Evolutionary conservation across 2,113 vertebrate genomes (phyloP).

Genomic region (Dicaeum eximium): DNA sequence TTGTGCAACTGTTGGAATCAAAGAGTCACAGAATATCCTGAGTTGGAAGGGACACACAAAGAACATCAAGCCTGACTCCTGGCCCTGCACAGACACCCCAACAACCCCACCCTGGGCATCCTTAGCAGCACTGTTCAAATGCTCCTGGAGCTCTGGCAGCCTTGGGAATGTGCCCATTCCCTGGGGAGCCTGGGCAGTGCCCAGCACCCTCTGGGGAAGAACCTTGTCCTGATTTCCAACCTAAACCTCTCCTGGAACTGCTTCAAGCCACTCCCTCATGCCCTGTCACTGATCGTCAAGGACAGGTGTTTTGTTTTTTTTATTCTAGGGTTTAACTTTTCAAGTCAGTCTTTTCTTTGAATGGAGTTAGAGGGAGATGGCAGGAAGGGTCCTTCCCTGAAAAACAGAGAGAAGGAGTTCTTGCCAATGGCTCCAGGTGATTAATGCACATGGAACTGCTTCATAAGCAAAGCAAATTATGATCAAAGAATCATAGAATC

Average conservation of each 20-base stretch:
- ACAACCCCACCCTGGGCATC: neutral
- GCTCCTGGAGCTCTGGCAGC: neutral
- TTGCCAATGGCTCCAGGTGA: neutral
- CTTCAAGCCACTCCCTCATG: neutral
- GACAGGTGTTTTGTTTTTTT: neutral
- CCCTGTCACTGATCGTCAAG: neutral
- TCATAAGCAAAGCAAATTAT: neutral
- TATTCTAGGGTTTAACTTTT: neutral
- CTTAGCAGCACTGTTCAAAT: accelerated
- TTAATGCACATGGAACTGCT: neutral
- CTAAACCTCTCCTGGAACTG: neutral
- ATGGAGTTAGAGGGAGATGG: neutral
- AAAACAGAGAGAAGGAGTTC: neutral
- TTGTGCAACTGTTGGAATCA: neutral
- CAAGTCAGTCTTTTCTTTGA: neutral
- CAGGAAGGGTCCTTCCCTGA: neutral
- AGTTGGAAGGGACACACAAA: neutral
- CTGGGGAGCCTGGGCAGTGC: neutral
- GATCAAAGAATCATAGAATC: neutral
- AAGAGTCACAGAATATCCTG: neutral
- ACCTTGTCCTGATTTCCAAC: accelerated
- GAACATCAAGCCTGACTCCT: accelerated
- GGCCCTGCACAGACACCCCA: neutral
- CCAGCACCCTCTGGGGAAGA: neutral
- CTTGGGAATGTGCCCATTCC: accelerated